A percentile compares a stretch with the other conserved stretches of the same genome.
These are phyloP conservation scores for Penaeus japonicus DNA, from an alignment of 1,140 invertebrate genomes.

Conservation along the genomic window DNA sequence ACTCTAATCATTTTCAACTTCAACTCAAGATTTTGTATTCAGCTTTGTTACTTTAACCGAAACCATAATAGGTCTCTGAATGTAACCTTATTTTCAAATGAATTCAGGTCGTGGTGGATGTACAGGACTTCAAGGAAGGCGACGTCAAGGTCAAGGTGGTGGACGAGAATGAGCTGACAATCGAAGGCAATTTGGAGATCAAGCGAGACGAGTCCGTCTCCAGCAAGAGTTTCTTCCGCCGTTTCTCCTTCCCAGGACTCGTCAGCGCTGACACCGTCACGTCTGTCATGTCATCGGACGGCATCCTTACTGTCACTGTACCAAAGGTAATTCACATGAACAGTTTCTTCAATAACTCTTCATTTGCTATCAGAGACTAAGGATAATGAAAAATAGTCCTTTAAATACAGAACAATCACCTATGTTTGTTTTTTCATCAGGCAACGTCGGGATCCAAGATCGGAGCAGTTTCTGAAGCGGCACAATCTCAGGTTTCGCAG, in stretches of 20 bases:
- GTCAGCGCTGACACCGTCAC: not conserved
- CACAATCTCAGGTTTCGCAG: too few species aligned
- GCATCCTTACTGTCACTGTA: constrained; percentile 35
- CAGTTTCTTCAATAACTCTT: too few species aligned
- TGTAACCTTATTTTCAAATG: not conserved
- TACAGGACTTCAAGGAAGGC: constrained; percentile 27
- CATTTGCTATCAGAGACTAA: too few species aligned
- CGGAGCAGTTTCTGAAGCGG: too few species aligned
- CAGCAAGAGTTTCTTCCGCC: constrained; percentile 10
- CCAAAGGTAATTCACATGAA: not conserved
- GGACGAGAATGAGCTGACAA: constrained; percentile 22
- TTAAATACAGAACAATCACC: too few species aligned
- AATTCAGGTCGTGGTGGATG: constrained; percentile 33
- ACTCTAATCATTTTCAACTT: too few species aligned
- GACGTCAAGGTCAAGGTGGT: constrained; percentile 24
- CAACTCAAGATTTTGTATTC: too few species aligned
- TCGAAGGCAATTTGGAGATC: constrained; percentile 27
- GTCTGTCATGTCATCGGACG: constrained; percentile 34
- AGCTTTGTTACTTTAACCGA: too few species aligned
- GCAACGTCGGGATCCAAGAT: too few species aligned
- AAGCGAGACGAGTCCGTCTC: not conserved
- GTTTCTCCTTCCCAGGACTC: constrained; percentile 30
- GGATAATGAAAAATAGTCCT: too few species aligned
- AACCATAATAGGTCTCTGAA: too few species aligned
- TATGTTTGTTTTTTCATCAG: too few species aligned